These are phyloP conservation scores for Sorex araneus DNA, from an alignment of 2,113 vertebrate genomes.

Conservation along the genomic window DNA sequence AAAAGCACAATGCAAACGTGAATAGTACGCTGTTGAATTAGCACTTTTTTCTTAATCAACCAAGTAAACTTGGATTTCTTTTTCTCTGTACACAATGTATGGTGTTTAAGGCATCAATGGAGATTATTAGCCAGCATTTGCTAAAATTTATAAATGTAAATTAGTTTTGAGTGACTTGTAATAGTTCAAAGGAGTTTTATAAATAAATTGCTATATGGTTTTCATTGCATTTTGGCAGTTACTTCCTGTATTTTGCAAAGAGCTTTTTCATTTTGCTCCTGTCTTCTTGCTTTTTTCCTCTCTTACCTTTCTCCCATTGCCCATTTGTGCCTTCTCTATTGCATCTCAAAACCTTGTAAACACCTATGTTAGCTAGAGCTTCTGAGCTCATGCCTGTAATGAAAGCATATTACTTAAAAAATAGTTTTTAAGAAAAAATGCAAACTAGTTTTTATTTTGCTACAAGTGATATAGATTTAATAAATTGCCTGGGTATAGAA, in stretches of 20 bases:
- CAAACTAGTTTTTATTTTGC: slow-evolving; percentile 15
- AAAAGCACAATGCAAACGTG: slow-evolving; percentile 41
- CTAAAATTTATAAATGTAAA: slow-evolving; percentile 30
- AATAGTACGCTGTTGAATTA: not conserved
- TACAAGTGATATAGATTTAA: slow-evolving; percentile 62
- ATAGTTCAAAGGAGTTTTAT: slow-evolving; percentile 37
- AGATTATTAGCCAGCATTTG: slow-evolving; percentile 16
- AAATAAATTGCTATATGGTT: slow-evolving; percentile 38
- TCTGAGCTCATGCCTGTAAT: not conserved
- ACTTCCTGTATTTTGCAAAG: not conserved
- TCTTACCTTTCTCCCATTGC: slow-evolving; percentile 1
- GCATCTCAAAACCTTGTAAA: not conserved
- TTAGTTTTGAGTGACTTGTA: slow-evolving; percentile 56
- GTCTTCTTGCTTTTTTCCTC: not conserved
- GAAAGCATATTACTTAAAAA: slow-evolving; percentile 28
- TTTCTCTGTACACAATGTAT: not conserved
- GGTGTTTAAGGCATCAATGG: not conserved
- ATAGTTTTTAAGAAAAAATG: slow-evolving; percentile 63
- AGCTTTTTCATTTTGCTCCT: not conserved
- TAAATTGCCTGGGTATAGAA: slow-evolving; percentile 29
- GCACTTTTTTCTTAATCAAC: slow-evolving; percentile 6
- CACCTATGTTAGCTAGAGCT: not conserved
- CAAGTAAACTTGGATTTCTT: not conserved
- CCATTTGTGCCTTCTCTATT: not conserved
- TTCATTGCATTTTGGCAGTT: slow-evolving; percentile 52